Conservation (phyloP, 2,797 vertebrate species). For the Crenichthys baileyi region DNA sequence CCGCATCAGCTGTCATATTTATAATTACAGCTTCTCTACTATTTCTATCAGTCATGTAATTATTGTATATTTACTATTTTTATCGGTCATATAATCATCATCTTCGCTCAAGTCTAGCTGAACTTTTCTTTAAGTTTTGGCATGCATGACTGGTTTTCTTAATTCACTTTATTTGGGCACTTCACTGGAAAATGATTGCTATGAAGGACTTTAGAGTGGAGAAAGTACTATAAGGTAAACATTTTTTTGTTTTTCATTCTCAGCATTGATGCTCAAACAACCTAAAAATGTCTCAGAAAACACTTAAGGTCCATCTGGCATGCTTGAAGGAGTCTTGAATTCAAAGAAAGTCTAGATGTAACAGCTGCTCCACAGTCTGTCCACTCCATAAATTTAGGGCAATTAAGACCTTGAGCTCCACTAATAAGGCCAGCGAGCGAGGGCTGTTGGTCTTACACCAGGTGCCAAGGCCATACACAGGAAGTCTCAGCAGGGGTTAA, state of each 20-base stretch:
- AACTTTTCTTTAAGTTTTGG: slow-evolving; percentile 22
- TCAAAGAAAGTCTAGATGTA: slow-evolving; percentile 13
- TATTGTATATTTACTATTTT: slow-evolving; percentile 78
- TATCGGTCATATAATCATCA: slow-evolving; percentile 74
- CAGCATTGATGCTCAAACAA: background rate
- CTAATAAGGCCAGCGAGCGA: slow-evolving; percentile 68
- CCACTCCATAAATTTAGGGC: slow-evolving; percentile 57
- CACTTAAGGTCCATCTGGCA: slow-evolving; percentile 10
- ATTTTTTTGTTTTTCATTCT: background rate
- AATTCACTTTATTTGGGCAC: background rate
- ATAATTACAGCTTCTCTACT: slow-evolving; percentile 79
- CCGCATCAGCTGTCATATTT: slow-evolving; percentile 83
- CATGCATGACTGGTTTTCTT: background rate
- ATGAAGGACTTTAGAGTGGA: background rate
- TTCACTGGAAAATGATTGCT: slow-evolving; percentile 4
- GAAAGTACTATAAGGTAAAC: background rate
- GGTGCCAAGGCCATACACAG: slow-evolving; percentile 59
- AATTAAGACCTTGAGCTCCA: slow-evolving; percentile 53
- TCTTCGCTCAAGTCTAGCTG: slow-evolving; percentile 58
- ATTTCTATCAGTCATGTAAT: slow-evolving; percentile 81
- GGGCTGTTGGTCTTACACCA: slow-evolving; percentile 51
- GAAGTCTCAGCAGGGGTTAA: slow-evolving; percentile 61
- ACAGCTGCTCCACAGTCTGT: slow-evolving; percentile 45
- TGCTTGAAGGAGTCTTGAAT: slow-evolving; percentile 9
- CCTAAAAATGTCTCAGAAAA: background rate